Evolutionary conservation across 2,888 invertebrate species (phyloP), one percentile per base, ranked within the genome.

Genomic region (Rhorus exstirpatorius): DNA sequence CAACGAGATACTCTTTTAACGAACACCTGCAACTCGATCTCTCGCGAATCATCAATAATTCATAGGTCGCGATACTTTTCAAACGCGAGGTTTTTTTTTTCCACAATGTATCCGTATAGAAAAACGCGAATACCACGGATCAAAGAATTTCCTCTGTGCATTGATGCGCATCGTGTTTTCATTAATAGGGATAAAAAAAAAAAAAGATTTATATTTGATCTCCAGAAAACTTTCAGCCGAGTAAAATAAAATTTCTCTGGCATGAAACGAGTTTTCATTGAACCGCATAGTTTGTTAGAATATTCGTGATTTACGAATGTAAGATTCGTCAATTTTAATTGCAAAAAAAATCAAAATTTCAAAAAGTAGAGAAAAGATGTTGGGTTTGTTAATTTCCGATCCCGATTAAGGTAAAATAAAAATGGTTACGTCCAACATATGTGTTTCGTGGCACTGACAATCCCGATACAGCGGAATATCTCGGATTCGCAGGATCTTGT

Each of bases 41-140:
- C 68, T 75, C 55, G 61, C 26, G 58, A 17, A 21, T 76, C 65
- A 76, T 81, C 41, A 76, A 81, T 81, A 55, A 81, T 81, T 71
- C 51, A 76, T 81, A 65, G 10, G 35, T 49, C 63, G 68, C 63
- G 63, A 80, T 63, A 70, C 63, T 70, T 65, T 70, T 70, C 38
- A 55, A 17, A 63, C 35, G 53, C 41, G 24, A 21, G 31, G 3
- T 26, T 70, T 61, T 24, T 60, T 24, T 17, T 67, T 24, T 17
- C 4, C 19, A n/a, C 24, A n/a, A 63, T 31, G 19, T 44, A 31
- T 24, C n/a, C n/a, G n/a, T n/a, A n/a, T 7, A 41, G 17, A 58
- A 10, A 6, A 53, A n/a, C 26, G 31, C 3, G 31, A 31, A 31
- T 31, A 31, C 6, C 2, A 31, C 31, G 31, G 31, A 31, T 31